Evolutionary conservation across 2,113 vertebrate genomes (phyloP), one percentile per base, ranked within the genome.

Genomic region (Paracanthobrama guichenoti): DNA sequence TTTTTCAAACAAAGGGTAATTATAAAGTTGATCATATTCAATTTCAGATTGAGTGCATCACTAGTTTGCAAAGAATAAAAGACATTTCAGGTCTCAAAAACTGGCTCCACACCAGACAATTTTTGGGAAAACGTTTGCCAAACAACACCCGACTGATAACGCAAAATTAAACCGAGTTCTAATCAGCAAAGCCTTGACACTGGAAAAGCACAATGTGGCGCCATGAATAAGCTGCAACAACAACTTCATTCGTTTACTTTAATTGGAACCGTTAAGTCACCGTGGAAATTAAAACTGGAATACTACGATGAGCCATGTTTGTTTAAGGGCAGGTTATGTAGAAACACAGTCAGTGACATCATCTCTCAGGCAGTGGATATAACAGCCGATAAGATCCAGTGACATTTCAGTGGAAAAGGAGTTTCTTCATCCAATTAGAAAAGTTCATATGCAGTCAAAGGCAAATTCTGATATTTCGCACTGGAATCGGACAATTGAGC

Each of bases 381-480:
- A 18, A 39, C 18, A 18, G 67, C 20, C 2, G 2, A 71, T 11
- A 1, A 69, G 31, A 31, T 22, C 66, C 64, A 67, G 6, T 10
- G 22, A 18, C 31, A 39, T 69, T 39, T 69, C 66, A 69, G 20
- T 42, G 22, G 39, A 24, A 73, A 24, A 46, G n/a, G 22, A 46
- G 22, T 44, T 75, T n/a, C 24, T 53, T 28, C 11, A 31, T 50
- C 73, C 73, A 28, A 75, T 75, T 53, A 75, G 26, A 75, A 75
- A 53, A 18, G 48, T 48, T 46, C 74, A 26, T 18, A 22, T 48
- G 26, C 71, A 73, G 57, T 69, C 77, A 62, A 28, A 66, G 12
- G n/a, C n/a, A 66, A 74, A 64, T 22, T 35, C 13, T 74, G 39
- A 66, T 53, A 48, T 71, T 50, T 20, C 31, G 6, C 42, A 42